Evolutionary conservation across 2,113 vertebrate species (phyloP).

Genomic region (Plecturocebus donacophilus): DNA sequence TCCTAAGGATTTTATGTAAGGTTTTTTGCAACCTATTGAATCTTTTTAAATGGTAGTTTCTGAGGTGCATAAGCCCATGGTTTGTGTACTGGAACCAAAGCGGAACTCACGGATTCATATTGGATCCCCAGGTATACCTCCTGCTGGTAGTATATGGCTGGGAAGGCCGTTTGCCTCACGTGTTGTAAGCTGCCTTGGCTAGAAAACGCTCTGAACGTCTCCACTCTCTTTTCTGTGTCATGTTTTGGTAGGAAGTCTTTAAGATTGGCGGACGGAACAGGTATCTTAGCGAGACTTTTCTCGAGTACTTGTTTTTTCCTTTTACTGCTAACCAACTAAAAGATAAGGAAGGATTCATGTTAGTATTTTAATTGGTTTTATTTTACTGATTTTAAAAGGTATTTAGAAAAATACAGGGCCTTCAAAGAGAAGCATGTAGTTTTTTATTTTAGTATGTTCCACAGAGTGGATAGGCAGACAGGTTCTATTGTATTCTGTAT

Average conservation of each 20-base stretch:
- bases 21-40: conserved; percentile 84
- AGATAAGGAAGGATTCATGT: background rate
- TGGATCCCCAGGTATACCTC: conserved; percentile 91
- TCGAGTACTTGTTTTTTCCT: background rate
- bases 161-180: conserved; percentile 77
- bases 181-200: conserved; percentile 18
- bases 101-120: conserved; percentile 89
- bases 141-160: conserved; percentile 76
- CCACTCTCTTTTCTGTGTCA: background rate
- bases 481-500: background rate
- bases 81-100: conserved; percentile 81
- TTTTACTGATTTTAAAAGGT: conserved; percentile 11
- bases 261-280: background rate
- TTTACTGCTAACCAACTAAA: background rate
- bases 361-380: background rate
- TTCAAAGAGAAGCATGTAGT: background rate
- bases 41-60: conserved; percentile 67
- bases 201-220: background rate
- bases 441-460: background rate
- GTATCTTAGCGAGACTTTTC: background rate
- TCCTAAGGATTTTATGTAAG: conserved; percentile 93
- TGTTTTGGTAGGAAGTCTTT: conserved; percentile 48
- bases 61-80: conserved; percentile 78
- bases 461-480: background rate
- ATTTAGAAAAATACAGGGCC: background rate